Conservation (phyloP, 2,888 invertebrate genomes). For the Cryptocephalus primarius region DNA sequence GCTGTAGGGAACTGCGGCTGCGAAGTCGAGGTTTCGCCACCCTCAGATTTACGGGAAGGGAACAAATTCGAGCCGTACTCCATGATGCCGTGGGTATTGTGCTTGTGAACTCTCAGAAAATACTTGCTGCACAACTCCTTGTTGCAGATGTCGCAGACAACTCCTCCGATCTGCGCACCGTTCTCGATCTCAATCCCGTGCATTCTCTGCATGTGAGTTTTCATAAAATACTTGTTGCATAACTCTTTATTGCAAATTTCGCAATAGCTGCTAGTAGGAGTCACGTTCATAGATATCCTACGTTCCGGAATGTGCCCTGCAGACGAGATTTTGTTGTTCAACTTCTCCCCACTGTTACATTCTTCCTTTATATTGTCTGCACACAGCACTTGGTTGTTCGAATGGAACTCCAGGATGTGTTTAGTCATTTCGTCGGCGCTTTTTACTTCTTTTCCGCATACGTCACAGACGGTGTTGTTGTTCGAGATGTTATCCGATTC, state of each 20-base stretch:
- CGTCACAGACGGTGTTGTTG: slow-evolving; percentile 34
- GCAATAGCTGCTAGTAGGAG: slow-evolving; percentile 80
- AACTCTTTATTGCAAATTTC: slow-evolving; percentile 97
- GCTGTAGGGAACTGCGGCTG: slow-evolving; percentile 14
- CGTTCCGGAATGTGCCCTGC: slow-evolving; percentile 37
- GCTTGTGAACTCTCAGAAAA: slow-evolving; percentile 93
- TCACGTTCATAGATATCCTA: slow-evolving; percentile 48
- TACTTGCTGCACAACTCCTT: slow-evolving; percentile 98
- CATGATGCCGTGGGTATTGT: slow-evolving; percentile 93
- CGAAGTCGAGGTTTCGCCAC: slow-evolving; percentile 26
- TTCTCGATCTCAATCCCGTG: slow-evolving; percentile 92
- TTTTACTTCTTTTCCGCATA: slow-evolving; percentile 36
- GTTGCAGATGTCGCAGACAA: slow-evolving; percentile 94
- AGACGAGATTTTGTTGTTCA: slow-evolving; percentile 21
- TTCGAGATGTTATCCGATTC: slow-evolving; percentile 28
- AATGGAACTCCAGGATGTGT: slow-evolving; percentile 59
- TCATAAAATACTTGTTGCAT: slow-evolving; percentile 99
- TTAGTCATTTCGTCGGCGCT: slow-evolving; percentile 56
- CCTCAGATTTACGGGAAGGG: slow-evolving; percentile 34
- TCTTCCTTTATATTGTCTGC: slow-evolving; percentile 28
- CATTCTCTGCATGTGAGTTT: slow-evolving; percentile 98
- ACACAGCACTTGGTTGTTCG: slow-evolving; percentile 23
- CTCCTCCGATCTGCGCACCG: slow-evolving; percentile 85
- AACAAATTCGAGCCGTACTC: slow-evolving; percentile 55
- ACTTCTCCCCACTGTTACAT: slow-evolving; percentile 35